Evolutionary conservation across 1,140 invertebrate species (phyloP).

Genomic region (Episyrphus balteatus): DNA sequence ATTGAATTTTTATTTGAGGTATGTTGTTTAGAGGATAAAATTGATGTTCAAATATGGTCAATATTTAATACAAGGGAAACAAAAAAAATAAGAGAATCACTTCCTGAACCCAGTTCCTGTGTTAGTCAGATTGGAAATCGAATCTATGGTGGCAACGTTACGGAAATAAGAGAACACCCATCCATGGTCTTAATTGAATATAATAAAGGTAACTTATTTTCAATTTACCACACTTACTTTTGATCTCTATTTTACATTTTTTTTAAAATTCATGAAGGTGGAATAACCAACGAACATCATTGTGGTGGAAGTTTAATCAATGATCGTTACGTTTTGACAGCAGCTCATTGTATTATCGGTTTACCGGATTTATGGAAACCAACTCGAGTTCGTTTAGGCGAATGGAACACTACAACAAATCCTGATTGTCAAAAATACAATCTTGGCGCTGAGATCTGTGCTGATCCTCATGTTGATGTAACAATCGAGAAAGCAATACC

Average conservation of each 20-base stretch:
- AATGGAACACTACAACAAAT: slow-evolving; percentile 31
- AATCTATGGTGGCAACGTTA: slow-evolving; percentile 51
- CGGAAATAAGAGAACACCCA: slow-evolving; percentile 54
- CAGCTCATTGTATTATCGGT: slow-evolving; percentile 46
- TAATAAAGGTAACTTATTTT: slow-evolving; percentile 23
- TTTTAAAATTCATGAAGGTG: too few relatives aligned
- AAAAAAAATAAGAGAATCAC: slow-evolving; percentile 2
- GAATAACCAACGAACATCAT: slow-evolving; percentile 36
- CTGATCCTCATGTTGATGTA: slow-evolving; percentile 47
- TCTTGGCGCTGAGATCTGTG: slow-evolving; percentile 37
- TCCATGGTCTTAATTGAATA: slow-evolving; percentile 53
- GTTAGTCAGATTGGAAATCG: slow-evolving; percentile 40
- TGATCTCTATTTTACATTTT: not conserved
- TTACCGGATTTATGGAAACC: slow-evolving; percentile 42
- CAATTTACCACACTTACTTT: not conserved
- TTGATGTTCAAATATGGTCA: slow-evolving; percentile 4
- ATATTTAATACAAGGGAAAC: slow-evolving; percentile 10
- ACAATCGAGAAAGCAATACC: slow-evolving; percentile 48
- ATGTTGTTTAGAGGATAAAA: slow-evolving; percentile 23
- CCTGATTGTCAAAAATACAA: slow-evolving; percentile 31
- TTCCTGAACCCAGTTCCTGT: slow-evolving; percentile 34
- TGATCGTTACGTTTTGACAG: slow-evolving; percentile 42
- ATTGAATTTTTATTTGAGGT: slow-evolving; percentile 9
- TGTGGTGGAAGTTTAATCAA: slow-evolving; percentile 47
- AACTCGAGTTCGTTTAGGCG: slow-evolving; percentile 27